Evolutionary conservation across 2,113 vertebrate species (phyloP).

Genomic region (Albula goreensis): DNA sequence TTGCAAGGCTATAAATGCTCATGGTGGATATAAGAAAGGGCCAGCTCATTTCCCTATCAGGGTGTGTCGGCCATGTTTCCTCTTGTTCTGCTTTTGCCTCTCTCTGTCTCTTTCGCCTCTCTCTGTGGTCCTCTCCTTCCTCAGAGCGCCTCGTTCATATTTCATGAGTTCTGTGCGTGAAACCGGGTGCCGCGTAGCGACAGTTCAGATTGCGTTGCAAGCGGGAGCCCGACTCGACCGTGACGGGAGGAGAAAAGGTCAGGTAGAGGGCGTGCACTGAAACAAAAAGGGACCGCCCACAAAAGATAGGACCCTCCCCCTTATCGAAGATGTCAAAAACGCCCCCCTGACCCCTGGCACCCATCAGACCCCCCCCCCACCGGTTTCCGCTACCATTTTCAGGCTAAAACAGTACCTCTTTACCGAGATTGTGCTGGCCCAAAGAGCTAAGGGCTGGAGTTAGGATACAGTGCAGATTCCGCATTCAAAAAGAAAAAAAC

Average conservation of each 20-base stretch:
- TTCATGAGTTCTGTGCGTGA: conserved; percentile 33
- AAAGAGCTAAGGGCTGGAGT: conserved; percentile 41
- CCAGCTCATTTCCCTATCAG: not conserved
- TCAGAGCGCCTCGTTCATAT: conserved; percentile 32
- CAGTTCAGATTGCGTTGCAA: not conserved
- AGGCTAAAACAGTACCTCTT: conserved; percentile 36
- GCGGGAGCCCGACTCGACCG: not conserved
- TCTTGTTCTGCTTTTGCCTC: not conserved
- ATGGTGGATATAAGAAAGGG: not conserved
- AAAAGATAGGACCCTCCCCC: not conserved
- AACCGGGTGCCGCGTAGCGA: conserved; percentile 12
- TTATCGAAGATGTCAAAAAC: not conserved
- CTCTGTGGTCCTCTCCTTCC: conserved; percentile 6
- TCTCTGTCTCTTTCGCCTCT: not conserved
- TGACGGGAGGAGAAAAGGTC: not conserved
- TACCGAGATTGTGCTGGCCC: conserved; percentile 35
- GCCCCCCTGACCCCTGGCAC: too few relatives aligned
- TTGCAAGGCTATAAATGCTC: not conserved
- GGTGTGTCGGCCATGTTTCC: not conserved
- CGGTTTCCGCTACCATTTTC: not conserved
- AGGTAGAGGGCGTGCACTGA: too few relatives aligned
- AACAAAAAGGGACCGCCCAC: not conserved
- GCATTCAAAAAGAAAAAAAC: not conserved
- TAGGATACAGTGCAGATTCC: conserved; percentile 37
- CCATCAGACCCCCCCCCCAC: conserved; percentile 29